These are phyloP conservation scores for Neolamprologus sp. DNA, from an alignment of 2,113 vertebrate species.

Conservation along the genomic window DNA sequence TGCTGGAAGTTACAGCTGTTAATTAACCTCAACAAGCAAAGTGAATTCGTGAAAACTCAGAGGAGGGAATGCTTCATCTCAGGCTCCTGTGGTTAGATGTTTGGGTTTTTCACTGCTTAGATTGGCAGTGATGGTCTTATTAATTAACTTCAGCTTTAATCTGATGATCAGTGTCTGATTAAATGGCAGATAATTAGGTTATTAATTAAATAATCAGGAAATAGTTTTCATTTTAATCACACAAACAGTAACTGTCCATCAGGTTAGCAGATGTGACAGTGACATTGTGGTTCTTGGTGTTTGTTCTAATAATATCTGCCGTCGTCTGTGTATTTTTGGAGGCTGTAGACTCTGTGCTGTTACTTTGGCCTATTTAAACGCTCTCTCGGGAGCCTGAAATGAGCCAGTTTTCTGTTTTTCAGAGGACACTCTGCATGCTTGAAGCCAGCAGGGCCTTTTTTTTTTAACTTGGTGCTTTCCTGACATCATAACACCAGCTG, in stretches of 20 bases:
- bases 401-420: not conserved
- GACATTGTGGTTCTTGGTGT: not conserved
- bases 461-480: not conserved
- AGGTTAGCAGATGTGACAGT: not conserved
- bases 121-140: not conserved
- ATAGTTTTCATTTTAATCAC: not conserved
- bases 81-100: not conserved
- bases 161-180: not conserved
- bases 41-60: not conserved
- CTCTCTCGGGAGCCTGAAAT: not conserved
- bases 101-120: not conserved
- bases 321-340: not conserved
- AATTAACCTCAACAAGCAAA: not conserved
- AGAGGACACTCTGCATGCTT: not conserved
- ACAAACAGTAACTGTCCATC: not conserved
- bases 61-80: not conserved
- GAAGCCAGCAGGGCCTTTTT: not conserved
- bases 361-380: not conserved
- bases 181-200: not conserved
- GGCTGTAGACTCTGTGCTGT: not conserved
- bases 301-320: not conserved
- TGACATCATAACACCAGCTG: not conserved
- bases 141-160: not conserved
- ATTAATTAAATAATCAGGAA: not conserved
- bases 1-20: not conserved